Evolutionary conservation across 2,797 vertebrate species (phyloP).

Genomic region (Notolabrus celidotus): DNA sequence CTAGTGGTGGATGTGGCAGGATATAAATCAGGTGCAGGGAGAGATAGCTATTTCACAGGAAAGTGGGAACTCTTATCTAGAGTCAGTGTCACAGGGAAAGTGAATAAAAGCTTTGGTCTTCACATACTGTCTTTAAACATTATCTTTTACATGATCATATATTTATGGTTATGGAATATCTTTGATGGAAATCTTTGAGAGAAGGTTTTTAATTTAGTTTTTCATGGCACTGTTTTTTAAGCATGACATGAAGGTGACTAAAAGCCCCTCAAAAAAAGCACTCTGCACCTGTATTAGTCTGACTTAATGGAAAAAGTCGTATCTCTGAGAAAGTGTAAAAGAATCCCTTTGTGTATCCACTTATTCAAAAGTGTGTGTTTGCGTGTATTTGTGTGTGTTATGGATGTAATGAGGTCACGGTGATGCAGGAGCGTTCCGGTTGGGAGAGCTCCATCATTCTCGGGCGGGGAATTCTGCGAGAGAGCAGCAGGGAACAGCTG

Average conservation of each 20-base stretch:
- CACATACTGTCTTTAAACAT: conserved; percentile 44
- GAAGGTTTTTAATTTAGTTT: too few relatives aligned
- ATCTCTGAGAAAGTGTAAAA: neutral
- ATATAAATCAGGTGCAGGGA: conserved; percentile 74
- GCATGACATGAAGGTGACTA: neutral
- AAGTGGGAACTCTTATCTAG: conserved; percentile 71
- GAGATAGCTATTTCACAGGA: conserved; percentile 52
- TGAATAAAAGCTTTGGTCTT: conserved; percentile 55
- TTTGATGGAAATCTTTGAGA: neutral
- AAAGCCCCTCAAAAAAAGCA: neutral
- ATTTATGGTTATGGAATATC: conserved; percentile 8
- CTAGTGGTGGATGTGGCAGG: conserved; percentile 58
- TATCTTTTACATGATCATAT: conserved; percentile 50
- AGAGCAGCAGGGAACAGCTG: conserved; percentile 63
- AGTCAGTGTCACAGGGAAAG: conserved; percentile 60
- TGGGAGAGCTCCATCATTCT: conserved; percentile 70
- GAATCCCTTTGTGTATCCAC: neutral
- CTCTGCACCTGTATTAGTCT: neutral
- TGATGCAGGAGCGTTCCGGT: conserved; percentile 61
- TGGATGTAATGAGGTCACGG: conserved; percentile 74
- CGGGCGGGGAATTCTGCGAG: conserved; percentile 66
- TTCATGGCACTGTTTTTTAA: conserved; percentile 7
- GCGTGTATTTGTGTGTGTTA: neutral
- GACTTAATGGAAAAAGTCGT: neutral
- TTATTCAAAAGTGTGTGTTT: neutral